Conservation (phyloP, 2,113 vertebrate species). For the Noturus placidus region DNA sequence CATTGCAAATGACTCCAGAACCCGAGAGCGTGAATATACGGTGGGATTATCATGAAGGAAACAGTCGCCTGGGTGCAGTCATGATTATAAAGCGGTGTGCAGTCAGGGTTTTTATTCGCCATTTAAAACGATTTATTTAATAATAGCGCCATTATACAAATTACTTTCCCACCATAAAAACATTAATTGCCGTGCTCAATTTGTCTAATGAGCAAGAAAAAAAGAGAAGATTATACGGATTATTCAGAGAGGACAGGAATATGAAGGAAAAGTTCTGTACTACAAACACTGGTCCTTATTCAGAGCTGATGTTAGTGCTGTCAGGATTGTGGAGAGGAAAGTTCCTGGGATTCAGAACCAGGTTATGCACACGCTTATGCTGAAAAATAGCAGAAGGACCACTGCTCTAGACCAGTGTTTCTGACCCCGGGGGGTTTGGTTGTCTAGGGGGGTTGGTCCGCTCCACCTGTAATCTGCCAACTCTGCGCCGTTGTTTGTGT, state of each 20-base stretch:
- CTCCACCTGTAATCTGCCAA: too few species aligned
- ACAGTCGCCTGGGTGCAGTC: not conserved
- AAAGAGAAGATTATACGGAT: not conserved
- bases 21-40: not conserved
- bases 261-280: not conserved
- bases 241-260: not conserved
- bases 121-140: too few species aligned
- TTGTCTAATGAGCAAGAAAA: not conserved
- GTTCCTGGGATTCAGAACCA: not conserved
- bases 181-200: not conserved
- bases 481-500: too few species aligned
- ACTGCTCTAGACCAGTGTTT: too few species aligned
- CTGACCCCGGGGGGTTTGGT: too few species aligned
- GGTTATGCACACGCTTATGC: not conserved
- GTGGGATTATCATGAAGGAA: not conserved
- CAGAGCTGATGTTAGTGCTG: not conserved
- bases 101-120: too few species aligned
- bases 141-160: not conserved
- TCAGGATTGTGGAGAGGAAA: not conserved
- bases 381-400: too few species aligned
- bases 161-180: not conserved
- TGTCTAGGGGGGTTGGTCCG: too few species aligned
- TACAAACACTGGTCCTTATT: not conserved
- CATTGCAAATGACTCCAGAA: not conserved
- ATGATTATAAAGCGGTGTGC: not conserved